A percentile compares a stretch with the other conserved stretches of the same genome.
Conservation (phyloP, 2,888 invertebrate genomes). For the Sesia bembeciformis region DNA sequence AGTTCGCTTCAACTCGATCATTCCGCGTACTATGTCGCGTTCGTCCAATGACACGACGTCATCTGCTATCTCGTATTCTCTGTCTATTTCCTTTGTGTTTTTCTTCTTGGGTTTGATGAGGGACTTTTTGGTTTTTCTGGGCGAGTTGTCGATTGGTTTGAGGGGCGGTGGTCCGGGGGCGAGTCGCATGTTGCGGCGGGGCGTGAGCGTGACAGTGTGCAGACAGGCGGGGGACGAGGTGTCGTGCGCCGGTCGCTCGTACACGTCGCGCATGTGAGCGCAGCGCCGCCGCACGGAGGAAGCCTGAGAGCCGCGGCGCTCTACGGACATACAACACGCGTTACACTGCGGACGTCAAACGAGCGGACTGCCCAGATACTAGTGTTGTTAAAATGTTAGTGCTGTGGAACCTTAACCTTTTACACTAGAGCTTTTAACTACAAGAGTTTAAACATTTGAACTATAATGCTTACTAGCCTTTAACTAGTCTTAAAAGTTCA, state of each 20-base stretch:
- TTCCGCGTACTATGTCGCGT: slow-evolving; percentile 12
- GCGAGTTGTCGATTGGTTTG: background rate
- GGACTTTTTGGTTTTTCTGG: background rate
- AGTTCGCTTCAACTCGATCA: slow-evolving; percentile 8
- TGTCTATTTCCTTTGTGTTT: background rate
- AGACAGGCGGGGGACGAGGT: slow-evolving; percentile 66
- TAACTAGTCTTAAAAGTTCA: too few relatives aligned
- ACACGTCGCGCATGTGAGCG: slow-evolving; percentile 74
- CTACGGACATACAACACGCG: slow-evolving; percentile 14
- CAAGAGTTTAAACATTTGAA: too few relatives aligned
- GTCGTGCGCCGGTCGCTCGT: slow-evolving; percentile 53
- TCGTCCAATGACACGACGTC: slow-evolving; percentile 60
- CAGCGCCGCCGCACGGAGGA: slow-evolving; percentile 24
- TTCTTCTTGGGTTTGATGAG: background rate
- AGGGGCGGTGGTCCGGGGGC: slow-evolving; percentile 31
- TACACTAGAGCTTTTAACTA: too few relatives aligned
- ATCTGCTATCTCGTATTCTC: slow-evolving; percentile 73
- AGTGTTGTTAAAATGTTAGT: too few relatives aligned
- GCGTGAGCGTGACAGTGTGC: slow-evolving; percentile 41
- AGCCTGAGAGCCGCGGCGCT: slow-evolving; percentile 14
- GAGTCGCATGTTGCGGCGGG: slow-evolving; percentile 22
- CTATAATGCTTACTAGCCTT: too few relatives aligned
- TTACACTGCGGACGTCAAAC: background rate
- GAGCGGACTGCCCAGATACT: background rate
- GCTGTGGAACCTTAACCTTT: too few relatives aligned